Percentiles rank a stretch among this genome's conserved stretches.
Conservation (phyloP, 2,797 vertebrate genomes). For the Aldrovandia affinis region DNA sequence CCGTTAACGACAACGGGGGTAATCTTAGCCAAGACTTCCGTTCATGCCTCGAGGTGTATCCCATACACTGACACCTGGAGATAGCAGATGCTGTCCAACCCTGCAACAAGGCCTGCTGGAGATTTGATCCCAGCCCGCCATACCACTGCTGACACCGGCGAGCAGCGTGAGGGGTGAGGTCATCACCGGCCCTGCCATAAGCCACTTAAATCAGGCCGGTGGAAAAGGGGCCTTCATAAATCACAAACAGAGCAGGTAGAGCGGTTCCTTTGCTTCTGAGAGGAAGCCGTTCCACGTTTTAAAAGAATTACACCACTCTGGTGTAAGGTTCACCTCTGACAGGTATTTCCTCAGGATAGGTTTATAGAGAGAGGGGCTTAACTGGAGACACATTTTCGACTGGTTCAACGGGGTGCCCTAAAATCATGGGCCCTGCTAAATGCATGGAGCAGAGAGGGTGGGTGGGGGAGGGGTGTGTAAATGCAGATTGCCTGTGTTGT, state of each 20-base stretch:
- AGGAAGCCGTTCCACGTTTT: constrained; percentile 26
- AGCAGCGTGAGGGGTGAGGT: not conserved
- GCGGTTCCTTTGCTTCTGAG: constrained; percentile 34
- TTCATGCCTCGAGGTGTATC: constrained; percentile 30
- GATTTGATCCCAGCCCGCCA: not conserved
- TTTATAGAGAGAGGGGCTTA: constrained; percentile 48
- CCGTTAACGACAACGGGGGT: constrained; percentile 48
- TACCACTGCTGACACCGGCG: not conserved
- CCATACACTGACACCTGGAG: constrained; percentile 19
- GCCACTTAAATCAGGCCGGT: constrained; percentile 1
- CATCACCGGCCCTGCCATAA: not conserved
- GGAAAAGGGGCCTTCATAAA: constrained; percentile 27
- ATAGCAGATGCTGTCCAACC: constrained; percentile 15
- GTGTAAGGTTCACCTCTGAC: constrained; percentile 31
- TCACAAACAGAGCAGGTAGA: constrained; percentile 30
- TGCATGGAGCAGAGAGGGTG: not conserved
- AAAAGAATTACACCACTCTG: constrained; percentile 17
- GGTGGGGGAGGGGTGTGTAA: not conserved
- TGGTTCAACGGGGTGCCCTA: not conserved
- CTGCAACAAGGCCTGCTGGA: not conserved
- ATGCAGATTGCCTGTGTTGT: not conserved
- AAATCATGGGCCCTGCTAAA: not conserved
- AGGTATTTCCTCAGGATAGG: constrained; percentile 43
- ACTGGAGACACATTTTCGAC: constrained; percentile 22
- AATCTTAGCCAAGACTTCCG: constrained; percentile 51